Evolutionary conservation across 2,797 vertebrate species (phyloP), one percentile per base, ranked within the genome.

Genomic region (Echeneis naucrates): DNA sequence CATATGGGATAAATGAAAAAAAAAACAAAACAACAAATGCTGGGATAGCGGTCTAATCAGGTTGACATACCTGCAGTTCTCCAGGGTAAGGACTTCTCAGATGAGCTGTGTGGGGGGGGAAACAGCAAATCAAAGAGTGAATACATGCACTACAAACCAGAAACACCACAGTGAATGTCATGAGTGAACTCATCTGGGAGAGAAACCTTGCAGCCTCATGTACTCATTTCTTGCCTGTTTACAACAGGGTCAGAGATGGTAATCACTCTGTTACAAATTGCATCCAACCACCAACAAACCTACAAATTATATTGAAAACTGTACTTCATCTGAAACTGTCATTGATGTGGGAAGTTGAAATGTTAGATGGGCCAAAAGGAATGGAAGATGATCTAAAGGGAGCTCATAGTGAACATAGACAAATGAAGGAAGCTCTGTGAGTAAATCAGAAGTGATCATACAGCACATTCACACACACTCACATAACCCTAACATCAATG

Each of bases 31-130:
- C n/a, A 33, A 33, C 8, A n/a, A 40, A 33, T 16, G 32, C 10
- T 66, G 16, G n/a, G 35, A 64, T 4, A 30, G 40, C 4, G 45
- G 21, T 27, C 6, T 8, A 68, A 68, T 63, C 11, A 62, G 51
- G 57, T 30, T 30, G 44, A 80, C 80, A 54, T 97, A 99, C 98
- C 98, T 97, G 96, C 89, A 66, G 95, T 94, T 96, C 96, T 97
- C 98, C 98, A 99, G 82, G 97, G 97, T 93, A 98, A 96, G 80
- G 97, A 98, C 93, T 98, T 99, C 93, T 99, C 98, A 93, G 98
- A 99, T 47, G 98, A 99, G 93, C 98, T 99, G 94, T 12, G 30
- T 38, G 84, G 86, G 86, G 11, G 33, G 30, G 23, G 6, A 56
- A 58, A 75, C 3, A 65, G 58, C 40, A 82, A 47, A 87, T 33